phyloP scores from a whole-genome alignment of 2,113 vertebrate genomes.

The Microcebus murinus region DNA sequence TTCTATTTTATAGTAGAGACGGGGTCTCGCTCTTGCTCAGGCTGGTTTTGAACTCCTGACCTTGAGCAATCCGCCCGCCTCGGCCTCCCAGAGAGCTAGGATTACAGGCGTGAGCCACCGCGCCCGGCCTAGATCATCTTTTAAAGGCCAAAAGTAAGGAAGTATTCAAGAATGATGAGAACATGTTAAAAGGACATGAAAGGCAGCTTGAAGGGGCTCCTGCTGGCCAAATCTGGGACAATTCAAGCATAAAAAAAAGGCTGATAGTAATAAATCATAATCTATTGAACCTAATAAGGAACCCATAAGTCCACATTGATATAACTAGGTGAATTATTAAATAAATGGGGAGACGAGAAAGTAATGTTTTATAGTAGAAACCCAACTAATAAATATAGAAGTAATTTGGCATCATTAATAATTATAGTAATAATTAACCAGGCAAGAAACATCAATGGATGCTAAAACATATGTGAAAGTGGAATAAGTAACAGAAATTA shows the following conservation, averaged over 20 bases:
- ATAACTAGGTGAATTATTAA: not conserved
- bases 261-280: not conserved
- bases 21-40: no score
- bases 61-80: no score
- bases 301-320: not conserved
- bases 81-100: no score
- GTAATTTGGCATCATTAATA: not conserved
- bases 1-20: no score
- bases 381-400: not conserved
- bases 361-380: not conserved
- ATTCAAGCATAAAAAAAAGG: not conserved
- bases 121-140: not conserved
- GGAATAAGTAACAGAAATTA: not conserved
- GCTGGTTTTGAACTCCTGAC: no score
- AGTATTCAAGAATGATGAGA: not conserved
- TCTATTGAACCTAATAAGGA: not conserved
- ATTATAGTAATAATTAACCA: conserved; percentile 16
- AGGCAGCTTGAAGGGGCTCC: not conserved
- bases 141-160: not conserved
- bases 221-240: not conserved
- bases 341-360: not conserved
- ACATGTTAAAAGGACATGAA: not conserved
- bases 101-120: no score
- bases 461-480: not conserved
- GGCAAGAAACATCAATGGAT: not conserved